Conservation (phyloP, 2,888 invertebrate genomes). For the Polyommatus iphigenia region DNA sequence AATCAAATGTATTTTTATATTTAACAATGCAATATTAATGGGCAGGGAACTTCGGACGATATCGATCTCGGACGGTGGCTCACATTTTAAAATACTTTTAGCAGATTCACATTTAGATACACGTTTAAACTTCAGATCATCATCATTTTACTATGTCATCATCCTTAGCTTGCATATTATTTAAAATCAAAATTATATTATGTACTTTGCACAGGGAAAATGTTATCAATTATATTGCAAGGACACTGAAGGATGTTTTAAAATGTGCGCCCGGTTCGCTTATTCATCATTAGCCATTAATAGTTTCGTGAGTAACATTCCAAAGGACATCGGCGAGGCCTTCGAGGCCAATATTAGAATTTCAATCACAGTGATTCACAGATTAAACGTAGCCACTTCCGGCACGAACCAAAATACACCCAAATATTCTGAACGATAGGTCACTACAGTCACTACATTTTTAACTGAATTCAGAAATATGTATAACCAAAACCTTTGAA, state of each 20-base stretch:
- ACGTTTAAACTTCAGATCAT: not conserved
- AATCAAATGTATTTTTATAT: slow-evolving; percentile 54
- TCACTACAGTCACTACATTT: not conserved
- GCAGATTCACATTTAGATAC: slow-evolving; percentile 4
- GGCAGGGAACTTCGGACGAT: slow-evolving; percentile 4
- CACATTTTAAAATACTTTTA: slow-evolving; percentile 10
- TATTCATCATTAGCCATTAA: slow-evolving; percentile 18
- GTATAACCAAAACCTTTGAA: not conserved
- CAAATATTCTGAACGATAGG: not conserved
- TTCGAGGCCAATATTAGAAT: slow-evolving; percentile 24
- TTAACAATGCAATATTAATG: slow-evolving; percentile 48
- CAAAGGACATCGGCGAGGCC: slow-evolving; percentile 1
- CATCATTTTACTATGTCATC: not conserved
- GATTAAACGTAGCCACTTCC: slow-evolving; percentile 12
- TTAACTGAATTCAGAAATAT: not conserved
- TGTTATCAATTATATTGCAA: not conserved
- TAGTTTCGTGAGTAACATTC: slow-evolving; percentile 28
- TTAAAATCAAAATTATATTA: not conserved
- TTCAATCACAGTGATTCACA: slow-evolving; percentile 25
- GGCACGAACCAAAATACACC: slow-evolving; percentile 4
- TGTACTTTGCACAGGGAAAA: not conserved
- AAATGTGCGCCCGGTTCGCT: not conserved
- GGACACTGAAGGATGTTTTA: not conserved
- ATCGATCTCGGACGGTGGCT: not conserved
- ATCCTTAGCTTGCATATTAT: not conserved